A percentile compares a stretch with the other conserved stretches of the same genome.
phyloP scores from a whole-genome alignment of 2,113 vertebrate species.

The Pao palembangensis region DNA sequence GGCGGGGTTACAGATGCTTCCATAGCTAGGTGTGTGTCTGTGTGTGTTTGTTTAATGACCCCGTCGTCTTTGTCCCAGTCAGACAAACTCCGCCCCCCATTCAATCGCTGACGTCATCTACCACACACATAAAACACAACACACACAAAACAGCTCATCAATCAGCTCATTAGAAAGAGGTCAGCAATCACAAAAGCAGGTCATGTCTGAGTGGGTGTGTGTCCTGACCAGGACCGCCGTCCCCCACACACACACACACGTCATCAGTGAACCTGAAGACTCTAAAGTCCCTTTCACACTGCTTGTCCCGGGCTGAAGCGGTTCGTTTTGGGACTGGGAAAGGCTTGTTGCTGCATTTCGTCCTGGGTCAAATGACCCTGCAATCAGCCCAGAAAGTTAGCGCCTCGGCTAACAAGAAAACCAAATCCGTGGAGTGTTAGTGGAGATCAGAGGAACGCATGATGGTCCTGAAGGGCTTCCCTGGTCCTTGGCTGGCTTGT shows the following conservation, averaged over 20 bases:
- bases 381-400: too few relatives aligned
- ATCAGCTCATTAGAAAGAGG: slow-evolving; percentile 35
- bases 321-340: too few relatives aligned
- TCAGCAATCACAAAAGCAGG: slow-evolving; percentile 11
- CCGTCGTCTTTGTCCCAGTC: slow-evolving; percentile 49
- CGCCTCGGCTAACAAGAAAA: too few relatives aligned
- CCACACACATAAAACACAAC: slow-evolving; percentile 21
- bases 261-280: background rate
- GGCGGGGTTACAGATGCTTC: slow-evolving; percentile 22
- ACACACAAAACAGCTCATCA: slow-evolving; percentile 30
- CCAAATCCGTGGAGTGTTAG: too few relatives aligned
- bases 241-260: background rate
- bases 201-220: slow-evolving; percentile 18
- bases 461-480: too few relatives aligned
- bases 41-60: slow-evolving; percentile 46
- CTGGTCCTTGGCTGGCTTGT: too few relatives aligned
- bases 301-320: too few relatives aligned
- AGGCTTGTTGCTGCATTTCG: too few relatives aligned
- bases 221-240: slow-evolving; percentile 8
- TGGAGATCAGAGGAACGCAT: too few relatives aligned
- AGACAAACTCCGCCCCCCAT: slow-evolving; percentile 40
- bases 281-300: too few relatives aligned
- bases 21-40: slow-evolving; percentile 22
- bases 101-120: slow-evolving; percentile 50
- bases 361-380: too few relatives aligned